phyloP scores from a whole-genome alignment of 2,113 vertebrate genomes.

The Callopanchax toddi region DNA sequence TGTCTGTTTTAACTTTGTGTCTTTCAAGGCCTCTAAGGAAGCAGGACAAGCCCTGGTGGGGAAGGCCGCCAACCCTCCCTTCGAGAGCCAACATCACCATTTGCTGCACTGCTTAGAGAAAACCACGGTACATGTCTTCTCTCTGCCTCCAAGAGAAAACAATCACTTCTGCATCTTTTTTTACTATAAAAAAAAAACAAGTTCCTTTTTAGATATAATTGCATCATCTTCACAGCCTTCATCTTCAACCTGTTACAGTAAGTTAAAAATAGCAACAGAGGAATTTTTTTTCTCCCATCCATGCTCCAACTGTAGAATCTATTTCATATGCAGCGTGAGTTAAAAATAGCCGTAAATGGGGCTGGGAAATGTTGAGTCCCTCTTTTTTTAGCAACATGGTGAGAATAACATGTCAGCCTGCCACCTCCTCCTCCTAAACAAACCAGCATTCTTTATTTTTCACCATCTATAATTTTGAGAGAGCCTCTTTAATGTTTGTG shows the following conservation, averaged over 20 bases:
- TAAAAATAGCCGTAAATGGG: slow-evolving; percentile 69
- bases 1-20: slow-evolving; percentile 53
- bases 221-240: slow-evolving; percentile 25
- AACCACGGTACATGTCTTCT: slow-evolving; percentile 88
- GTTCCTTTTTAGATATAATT: slow-evolving; percentile 14
- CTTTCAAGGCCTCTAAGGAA: slow-evolving; percentile 88
- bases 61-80: slow-evolving; percentile 88
- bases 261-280: slow-evolving; percentile 56
- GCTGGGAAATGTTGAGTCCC: slow-evolving; percentile 42
- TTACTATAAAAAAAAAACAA: slow-evolving; percentile 26
- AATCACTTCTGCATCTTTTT: slow-evolving; percentile 1
- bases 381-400: slow-evolving; percentile 37
- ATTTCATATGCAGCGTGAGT: slow-evolving; percentile 47
- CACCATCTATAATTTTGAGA: slow-evolving; percentile 62
- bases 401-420: slow-evolving; percentile 55
- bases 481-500: slow-evolving; percentile 42
- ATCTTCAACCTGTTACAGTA: slow-evolving; percentile 30
- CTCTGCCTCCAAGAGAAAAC: background rate
- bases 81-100: slow-evolving; percentile 97
- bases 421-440: slow-evolving; percentile 51
- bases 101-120: slow-evolving; percentile 98
- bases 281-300: slow-evolving; percentile 40
- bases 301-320: slow-evolving; percentile 48
- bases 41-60: slow-evolving; percentile 90
- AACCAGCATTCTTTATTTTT: slow-evolving; percentile 52